These are phyloP conservation scores for Muscidifurax raptorellus DNA, from an alignment of 1,140 invertebrate species.

Conservation along the genomic window DNA sequence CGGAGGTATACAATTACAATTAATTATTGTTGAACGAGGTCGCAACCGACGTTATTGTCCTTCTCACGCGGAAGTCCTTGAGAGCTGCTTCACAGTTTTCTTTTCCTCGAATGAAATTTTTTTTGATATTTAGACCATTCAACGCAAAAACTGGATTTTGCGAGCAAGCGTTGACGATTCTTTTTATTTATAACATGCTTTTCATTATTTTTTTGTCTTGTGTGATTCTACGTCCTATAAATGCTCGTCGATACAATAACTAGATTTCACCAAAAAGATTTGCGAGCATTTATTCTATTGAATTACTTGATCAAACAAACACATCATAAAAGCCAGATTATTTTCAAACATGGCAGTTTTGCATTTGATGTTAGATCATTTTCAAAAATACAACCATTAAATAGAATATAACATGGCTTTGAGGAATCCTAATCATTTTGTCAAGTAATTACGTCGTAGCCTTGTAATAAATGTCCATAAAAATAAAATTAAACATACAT, in stretches of 20 bases:
- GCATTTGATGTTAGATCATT: conserved; percentile 11
- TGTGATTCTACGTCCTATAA: conserved; percentile 16
- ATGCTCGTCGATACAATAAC: not conserved
- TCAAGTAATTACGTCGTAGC: conserved; percentile 4
- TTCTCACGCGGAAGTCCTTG: conserved; percentile 50
- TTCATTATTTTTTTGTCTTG: conserved; percentile 22
- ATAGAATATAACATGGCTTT: conserved; percentile 20
- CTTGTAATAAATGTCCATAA: not conserved
- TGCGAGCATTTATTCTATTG: not conserved
- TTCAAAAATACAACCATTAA: conserved; percentile 14
- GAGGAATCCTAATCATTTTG: not conserved
- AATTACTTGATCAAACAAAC: conserved; percentile 14
- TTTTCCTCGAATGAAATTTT: conserved; percentile 22
- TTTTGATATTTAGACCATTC: conserved; percentile 7
- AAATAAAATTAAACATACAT: not conserved
- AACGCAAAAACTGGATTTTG: conserved; percentile 29
- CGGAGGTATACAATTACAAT: conserved; percentile 50
- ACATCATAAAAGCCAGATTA: not conserved
- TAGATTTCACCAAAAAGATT: conserved; percentile 38
- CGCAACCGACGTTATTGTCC: conserved; percentile 53
- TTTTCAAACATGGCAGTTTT: conserved; percentile 7
- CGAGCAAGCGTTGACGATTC: conserved; percentile 22
- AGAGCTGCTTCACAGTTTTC: conserved; percentile 39
- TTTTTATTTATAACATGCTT: not conserved
- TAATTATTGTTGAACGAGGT: conserved; percentile 54